Conservation (phyloP, 2,113 vertebrate genomes). For the Cyrtonyx montezumae region DNA sequence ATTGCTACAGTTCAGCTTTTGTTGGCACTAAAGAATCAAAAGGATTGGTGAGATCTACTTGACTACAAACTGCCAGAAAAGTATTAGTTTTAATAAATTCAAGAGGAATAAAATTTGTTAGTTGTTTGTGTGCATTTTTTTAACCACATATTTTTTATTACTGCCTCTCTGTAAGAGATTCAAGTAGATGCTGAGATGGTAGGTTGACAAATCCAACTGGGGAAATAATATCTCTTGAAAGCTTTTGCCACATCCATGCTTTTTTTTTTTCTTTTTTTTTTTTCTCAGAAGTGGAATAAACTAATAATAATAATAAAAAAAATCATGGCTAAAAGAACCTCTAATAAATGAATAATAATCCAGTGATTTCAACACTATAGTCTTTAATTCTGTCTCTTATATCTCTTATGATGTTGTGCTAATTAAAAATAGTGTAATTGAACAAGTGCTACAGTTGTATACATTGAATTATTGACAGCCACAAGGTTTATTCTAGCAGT, state of each 20-base stretch:
- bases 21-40: background rate
- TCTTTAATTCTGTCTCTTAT: background rate
- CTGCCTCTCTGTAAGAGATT: background rate
- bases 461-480: background rate
- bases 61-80: background rate
- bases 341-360: background rate
- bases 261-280: no score
- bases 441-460: background rate
- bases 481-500: background rate
- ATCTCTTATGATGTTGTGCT: background rate
- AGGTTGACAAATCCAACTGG: background rate
- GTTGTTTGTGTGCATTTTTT: background rate
- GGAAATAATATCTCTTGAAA: background rate
- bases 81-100: background rate
- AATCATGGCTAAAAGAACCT: background rate
- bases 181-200: background rate
- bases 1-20: background rate
- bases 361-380: background rate
- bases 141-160: background rate
- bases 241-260: background rate
- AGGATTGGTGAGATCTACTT: background rate
- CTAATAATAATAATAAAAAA: background rate
- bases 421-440: background rate
- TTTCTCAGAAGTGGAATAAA: background rate
- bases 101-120: background rate